Conservation (phyloP, 2,888 invertebrate genomes). For the Abrostola tripartita region DNA sequence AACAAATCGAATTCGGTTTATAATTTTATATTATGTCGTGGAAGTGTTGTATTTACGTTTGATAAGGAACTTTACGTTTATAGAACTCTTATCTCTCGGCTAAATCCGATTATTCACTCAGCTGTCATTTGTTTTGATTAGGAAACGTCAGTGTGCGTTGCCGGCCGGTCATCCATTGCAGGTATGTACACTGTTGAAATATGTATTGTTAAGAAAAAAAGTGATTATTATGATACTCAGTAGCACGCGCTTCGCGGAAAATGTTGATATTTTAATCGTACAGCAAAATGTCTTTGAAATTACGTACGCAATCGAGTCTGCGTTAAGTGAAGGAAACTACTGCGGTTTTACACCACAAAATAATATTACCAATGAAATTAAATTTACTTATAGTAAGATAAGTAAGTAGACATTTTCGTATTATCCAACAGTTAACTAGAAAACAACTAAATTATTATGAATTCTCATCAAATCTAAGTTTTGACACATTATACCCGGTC, state of each 20-base stretch:
- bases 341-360: conserved; percentile 71
- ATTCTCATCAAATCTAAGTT: too few species aligned
- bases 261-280: conserved; percentile 14
- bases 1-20: conserved; percentile 40
- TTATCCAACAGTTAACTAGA: conserved; percentile 10
- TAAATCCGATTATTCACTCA: conserved; percentile 65
- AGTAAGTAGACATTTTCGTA: conserved; percentile 25
- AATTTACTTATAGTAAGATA: conserved; percentile 44
- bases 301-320: conserved; percentile 54
- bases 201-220: conserved; percentile 46
- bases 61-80: conserved; percentile 47
- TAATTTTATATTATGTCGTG: conserved; percentile 49
- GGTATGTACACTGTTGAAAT: conserved; percentile 74
- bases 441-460: not conserved
- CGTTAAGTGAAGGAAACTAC: conserved; percentile 62
- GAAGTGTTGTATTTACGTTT: conserved; percentile 61
- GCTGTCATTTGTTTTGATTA: conserved; percentile 81
- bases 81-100: conserved; percentile 52
- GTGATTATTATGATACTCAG: conserved; percentile 12
- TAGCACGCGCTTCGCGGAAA: conserved; percentile 27
- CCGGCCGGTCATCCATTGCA: conserved; percentile 73
- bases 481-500: too few species aligned
- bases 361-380: conserved; percentile 62
- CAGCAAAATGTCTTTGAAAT: conserved; percentile 28
- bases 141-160: conserved; percentile 68